These are phyloP conservation scores for Porites lutea DNA, from an alignment of 64 coral and sea anemone species.

Conservation along the genomic window DNA sequence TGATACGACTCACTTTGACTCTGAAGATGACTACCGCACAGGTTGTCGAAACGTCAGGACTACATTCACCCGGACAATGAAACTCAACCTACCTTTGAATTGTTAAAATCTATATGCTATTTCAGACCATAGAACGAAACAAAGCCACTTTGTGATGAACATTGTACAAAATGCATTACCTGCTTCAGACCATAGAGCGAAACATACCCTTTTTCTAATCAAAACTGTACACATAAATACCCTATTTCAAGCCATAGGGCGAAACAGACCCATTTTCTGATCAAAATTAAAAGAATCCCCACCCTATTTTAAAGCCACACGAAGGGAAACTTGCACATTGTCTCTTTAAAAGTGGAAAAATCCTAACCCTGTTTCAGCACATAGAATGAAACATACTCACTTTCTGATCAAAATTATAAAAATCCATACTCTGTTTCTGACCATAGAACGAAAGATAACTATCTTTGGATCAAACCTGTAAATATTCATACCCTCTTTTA, in stretches of 20 bases:
- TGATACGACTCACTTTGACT: no score
- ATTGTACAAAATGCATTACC: not conserved
- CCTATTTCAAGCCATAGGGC: constrained; percentile 2
- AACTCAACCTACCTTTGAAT: no score
- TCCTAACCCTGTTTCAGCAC: not conserved
- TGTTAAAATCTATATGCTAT: constrained; percentile 2
- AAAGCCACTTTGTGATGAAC: constrained; percentile 3
- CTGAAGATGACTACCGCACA: no score
- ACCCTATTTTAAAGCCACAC: not conserved
- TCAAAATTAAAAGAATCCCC: not conserved
- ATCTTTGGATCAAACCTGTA: no score
- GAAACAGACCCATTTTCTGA: constrained; percentile 7
- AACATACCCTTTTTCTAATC: constrained; percentile 9
- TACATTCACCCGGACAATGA: no score
- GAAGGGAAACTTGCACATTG: constrained; percentile 4
- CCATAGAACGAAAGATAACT: no score
- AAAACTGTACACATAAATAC: constrained; percentile 1
- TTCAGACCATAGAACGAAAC: constrained; percentile 1
- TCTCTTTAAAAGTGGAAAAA: not conserved
- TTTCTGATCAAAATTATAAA: no score
- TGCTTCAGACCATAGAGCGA: not conserved
- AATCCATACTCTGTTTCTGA: no score
- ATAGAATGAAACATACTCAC: not conserved
- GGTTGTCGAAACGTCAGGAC: no score
- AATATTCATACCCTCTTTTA: no score